Percentiles rank a stretch among this genome's conserved stretches.
Conservation (phyloP, 1,140 invertebrate genomes). For the Homalodisca vitripennis region DNA sequence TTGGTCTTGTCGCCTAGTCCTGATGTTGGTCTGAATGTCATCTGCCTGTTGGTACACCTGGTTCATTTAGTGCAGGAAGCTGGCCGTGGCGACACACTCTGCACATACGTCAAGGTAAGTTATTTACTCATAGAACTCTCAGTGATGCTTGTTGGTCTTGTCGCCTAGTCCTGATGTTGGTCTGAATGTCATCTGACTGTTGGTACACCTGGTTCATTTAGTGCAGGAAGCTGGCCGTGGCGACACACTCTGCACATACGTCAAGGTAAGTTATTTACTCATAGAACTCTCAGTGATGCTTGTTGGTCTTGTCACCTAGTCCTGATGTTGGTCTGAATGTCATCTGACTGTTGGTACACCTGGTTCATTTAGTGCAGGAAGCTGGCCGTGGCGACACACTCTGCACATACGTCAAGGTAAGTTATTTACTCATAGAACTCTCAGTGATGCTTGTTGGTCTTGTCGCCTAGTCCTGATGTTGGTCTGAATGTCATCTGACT, state of each 20-base stretch:
- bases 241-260: slow-evolving; percentile 77
- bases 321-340: too few species aligned
- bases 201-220: slow-evolving; percentile 86
- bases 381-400: too few species aligned
- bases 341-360: too few species aligned
- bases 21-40: slow-evolving; percentile 82
- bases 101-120: slow-evolving; percentile 83
- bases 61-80: slow-evolving; percentile 81
- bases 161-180: slow-evolving; percentile 78
- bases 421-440: too few species aligned
- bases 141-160: slow-evolving; percentile 73
- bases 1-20: slow-evolving; percentile 67
- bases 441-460: too few species aligned
- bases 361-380: too few species aligned
- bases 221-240: slow-evolving; percentile 75
- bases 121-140: slow-evolving; percentile 66
- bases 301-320: too few species aligned
- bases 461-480: too few species aligned
- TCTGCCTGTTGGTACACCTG: slow-evolving; percentile 83
- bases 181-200: slow-evolving; percentile 78
- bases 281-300: too few species aligned
- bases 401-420: too few species aligned
- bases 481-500: too few species aligned
- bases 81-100: slow-evolving; percentile 71
- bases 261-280: slow-evolving; percentile 63